Evolutionary conservation across 2,888 invertebrate genomes (phyloP).

Genomic region (Drosophila setosimentum): DNA sequence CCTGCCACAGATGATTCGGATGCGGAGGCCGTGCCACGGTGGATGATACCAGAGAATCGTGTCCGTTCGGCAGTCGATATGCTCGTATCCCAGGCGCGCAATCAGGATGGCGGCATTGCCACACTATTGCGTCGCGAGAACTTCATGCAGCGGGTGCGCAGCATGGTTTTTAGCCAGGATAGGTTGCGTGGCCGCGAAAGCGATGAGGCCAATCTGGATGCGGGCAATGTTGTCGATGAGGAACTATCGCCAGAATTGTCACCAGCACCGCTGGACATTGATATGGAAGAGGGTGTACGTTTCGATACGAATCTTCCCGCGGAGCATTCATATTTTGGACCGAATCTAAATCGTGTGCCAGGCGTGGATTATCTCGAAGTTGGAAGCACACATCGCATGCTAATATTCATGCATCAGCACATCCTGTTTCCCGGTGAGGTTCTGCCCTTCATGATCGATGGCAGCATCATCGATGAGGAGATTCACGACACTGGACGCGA

Average conservation of each 20-base stretch:
- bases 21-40: conserved; percentile 56
- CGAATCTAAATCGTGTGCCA: conserved; percentile 87
- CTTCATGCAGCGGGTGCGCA: conserved; percentile 79
- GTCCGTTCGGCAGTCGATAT: conserved; percentile 63
- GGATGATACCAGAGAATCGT: conserved; percentile 69
- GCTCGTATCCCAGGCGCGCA: conserved; percentile 62
- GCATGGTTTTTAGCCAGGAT: conserved; percentile 78
- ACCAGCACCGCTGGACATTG: conserved; percentile 48
- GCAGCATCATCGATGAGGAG: conserved; percentile 81
- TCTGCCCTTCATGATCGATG: conserved; percentile 89
- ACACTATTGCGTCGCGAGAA: conserved; percentile 64
- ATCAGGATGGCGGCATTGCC: conserved; percentile 68
- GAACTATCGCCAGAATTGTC: conserved; percentile 15
- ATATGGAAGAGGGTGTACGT: conserved; percentile 67
- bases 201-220: conserved; percentile 31
- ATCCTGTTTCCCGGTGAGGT: conserved; percentile 93
- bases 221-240: conserved; percentile 16
- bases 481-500: conserved; percentile 74
- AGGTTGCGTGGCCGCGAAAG: conserved; percentile 54
- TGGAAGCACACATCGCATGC: conserved; percentile 86
- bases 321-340: conserved; percentile 86
- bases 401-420: conserved; percentile 87
- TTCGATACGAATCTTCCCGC: conserved; percentile 87
- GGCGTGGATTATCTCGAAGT: conserved; percentile 89
- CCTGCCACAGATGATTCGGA: conserved; percentile 61